A percentile compares a stretch with the other conserved stretches of the same genome.
Conservation (phyloP, 1,140 invertebrate species). For the Aphaenogaster ashmeadi region DNA sequence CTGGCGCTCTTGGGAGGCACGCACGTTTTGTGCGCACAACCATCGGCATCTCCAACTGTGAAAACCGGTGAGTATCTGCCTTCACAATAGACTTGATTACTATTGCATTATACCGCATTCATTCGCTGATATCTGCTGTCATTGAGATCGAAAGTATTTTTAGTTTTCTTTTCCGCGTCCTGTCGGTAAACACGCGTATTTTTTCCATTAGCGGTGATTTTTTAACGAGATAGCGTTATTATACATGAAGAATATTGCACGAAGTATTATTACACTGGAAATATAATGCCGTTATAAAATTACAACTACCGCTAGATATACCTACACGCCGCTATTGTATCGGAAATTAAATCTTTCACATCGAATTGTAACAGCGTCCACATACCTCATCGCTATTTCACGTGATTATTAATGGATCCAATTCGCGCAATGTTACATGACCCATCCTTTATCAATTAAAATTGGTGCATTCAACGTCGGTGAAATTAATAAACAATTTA, state of each 20-base stretch:
- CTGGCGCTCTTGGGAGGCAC: constrained; percentile 83
- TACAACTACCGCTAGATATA: neutral
- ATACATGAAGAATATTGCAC: neutral
- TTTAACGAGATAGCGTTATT: neutral
- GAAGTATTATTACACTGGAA: constrained; percentile 27
- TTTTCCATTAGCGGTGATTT: constrained; percentile 25
- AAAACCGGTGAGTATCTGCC: constrained; percentile 82
- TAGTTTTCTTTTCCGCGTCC: neutral
- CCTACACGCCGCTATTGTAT: neutral
- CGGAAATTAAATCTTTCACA: constrained; percentile 57
- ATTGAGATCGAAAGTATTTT: neutral
- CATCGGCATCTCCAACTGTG: constrained; percentile 82
- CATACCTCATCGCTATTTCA: constrained; percentile 19
- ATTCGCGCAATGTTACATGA: constrained; percentile 30
- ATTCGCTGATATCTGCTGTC: neutral
- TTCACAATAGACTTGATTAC: constrained; percentile 33
- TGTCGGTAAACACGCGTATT: constrained; percentile 3
- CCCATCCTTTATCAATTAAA: constrained; percentile 26
- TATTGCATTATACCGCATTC: neutral
- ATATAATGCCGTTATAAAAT: constrained; percentile 8
- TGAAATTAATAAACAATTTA: constrained; percentile 48
- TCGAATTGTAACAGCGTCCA: neutral
- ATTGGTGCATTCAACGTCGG: constrained; percentile 4
- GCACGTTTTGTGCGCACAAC: constrained; percentile 81
- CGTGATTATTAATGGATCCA: constrained; percentile 40